These are phyloP conservation scores for Eustalomyia histrio DNA, from an alignment of 2,888 invertebrate species.

Conservation along the genomic window DNA sequence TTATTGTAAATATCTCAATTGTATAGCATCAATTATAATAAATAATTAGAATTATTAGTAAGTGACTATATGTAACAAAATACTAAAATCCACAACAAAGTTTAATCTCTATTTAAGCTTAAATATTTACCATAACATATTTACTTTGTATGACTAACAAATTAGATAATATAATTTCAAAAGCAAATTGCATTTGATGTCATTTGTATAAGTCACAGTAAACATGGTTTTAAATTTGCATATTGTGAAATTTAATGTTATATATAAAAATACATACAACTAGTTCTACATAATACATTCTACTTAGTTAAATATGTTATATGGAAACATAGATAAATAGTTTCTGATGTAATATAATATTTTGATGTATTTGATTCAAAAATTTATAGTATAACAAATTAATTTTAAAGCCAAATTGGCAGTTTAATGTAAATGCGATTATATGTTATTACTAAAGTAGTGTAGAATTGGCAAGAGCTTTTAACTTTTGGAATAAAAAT, in stretches of 20 bases:
- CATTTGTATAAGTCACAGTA: neutral
- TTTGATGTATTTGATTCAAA: no score
- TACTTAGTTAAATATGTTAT: no score
- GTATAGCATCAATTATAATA: neutral
- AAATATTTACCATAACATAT: neutral
- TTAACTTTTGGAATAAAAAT: no score
- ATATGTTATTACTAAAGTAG: no score
- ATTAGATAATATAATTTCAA: conserved; percentile 10
- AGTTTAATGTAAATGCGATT: no score
- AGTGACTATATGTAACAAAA: neutral
- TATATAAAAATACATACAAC: no score
- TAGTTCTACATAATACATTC: no score
- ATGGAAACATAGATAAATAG: no score
- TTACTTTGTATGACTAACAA: neutral
- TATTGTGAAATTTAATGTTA: neutral
- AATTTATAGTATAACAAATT: no score
- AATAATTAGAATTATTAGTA: neutral
- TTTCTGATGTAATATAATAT: no score
- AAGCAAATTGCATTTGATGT: conserved; percentile 13
- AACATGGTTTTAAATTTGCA: conserved; percentile 4
- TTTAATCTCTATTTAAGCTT: neutral
- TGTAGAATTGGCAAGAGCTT: no score
- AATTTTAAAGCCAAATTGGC: no score
- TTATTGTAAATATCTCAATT: neutral
- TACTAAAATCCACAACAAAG: neutral